A percentile compares a stretch with the other conserved stretches of the same genome.
phyloP scores from a whole-genome alignment of 2,113 vertebrate species.

The Syngnathus typhle region DNA sequence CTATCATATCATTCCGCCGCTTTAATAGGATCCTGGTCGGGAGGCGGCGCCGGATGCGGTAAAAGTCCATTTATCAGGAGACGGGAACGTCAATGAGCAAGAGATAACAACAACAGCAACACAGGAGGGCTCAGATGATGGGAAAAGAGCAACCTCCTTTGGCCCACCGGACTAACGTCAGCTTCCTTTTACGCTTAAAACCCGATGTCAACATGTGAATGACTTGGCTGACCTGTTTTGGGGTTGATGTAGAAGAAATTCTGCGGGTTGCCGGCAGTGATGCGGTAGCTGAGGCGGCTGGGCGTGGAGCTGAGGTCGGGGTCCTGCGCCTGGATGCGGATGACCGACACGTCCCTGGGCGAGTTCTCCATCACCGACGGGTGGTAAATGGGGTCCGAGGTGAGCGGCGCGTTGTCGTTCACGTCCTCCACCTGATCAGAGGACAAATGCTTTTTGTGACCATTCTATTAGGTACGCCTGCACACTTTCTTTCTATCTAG shows the following conservation, averaged over 20 bases:
- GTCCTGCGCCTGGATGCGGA: conserved; percentile 90
- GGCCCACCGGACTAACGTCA: neutral
- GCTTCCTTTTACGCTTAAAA: neutral
- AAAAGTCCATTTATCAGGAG: neutral
- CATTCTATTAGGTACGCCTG: neutral
- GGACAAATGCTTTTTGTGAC: neutral
- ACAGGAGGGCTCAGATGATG: neutral
- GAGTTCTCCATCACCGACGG: conserved; percentile 89
- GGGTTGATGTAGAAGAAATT: conserved; percentile 92
- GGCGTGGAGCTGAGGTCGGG: conserved; percentile 78
- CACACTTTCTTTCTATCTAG: no score
- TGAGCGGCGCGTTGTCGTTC: conserved; percentile 94
- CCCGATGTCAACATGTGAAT: no score
- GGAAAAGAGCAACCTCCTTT: neutral
- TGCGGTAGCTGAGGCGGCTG: conserved; percentile 84
- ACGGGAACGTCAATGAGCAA: neutral
- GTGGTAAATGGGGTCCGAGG: conserved; percentile 92
- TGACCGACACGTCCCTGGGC: conserved; percentile 88
- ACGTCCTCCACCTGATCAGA: conserved; percentile 79
- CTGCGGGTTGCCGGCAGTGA: conserved; percentile 94
- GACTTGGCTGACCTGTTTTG: conserved; percentile 78
- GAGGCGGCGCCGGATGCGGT: neutral
- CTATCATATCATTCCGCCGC: neutral
- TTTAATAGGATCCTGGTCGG: neutral
- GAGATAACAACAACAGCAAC: neutral